Percentiles rank a stretch among this genome's conserved stretches.
Conservation (phyloP, 2,113 vertebrate genomes). For the Pipa parva region DNA sequence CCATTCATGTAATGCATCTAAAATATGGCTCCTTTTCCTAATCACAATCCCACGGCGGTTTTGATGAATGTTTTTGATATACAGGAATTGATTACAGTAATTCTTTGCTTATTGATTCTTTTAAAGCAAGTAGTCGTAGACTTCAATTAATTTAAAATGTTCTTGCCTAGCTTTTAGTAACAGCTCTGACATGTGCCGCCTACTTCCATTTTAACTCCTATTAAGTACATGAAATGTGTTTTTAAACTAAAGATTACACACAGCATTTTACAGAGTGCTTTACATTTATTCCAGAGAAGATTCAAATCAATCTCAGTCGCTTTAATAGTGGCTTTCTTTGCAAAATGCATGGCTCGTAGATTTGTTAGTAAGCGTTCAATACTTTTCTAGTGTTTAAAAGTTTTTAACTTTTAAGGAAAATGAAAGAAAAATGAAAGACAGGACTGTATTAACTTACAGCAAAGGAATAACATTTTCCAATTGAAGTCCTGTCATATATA, state of each 20-base stretch:
- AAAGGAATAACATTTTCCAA: too few species aligned
- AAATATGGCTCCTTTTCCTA: slow-evolving; percentile 37
- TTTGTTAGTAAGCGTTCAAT: too few species aligned
- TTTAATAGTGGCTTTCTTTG: too few species aligned
- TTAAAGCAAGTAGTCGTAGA: slow-evolving; percentile 41
- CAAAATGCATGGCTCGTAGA: too few species aligned
- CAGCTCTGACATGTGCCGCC: slow-evolving; percentile 26
- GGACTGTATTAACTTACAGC: too few species aligned
- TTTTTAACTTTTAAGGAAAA: too few species aligned
- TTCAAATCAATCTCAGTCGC: too few species aligned
- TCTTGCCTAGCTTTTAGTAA: slow-evolving; percentile 15
- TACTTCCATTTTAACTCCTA: slow-evolving; percentile 14
- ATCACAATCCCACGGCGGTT: slow-evolving; percentile 37
- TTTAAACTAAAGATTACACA: not conserved
- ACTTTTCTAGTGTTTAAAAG: too few species aligned
- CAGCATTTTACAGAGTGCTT: too few species aligned
- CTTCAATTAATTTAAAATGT: slow-evolving; percentile 38
- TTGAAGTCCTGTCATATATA: too few species aligned
- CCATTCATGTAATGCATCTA: slow-evolving; percentile 43
- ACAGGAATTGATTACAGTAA: slow-evolving; percentile 38
- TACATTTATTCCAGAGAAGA: too few species aligned
- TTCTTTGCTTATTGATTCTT: slow-evolving; percentile 43
- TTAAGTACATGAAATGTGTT: slow-evolving; percentile 7
- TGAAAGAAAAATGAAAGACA: too few species aligned
- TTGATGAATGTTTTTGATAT: slow-evolving; percentile 43